phyloP scores from a whole-genome alignment of 1,140 invertebrate genomes.

The Panagrolaimus sp. region DNA sequence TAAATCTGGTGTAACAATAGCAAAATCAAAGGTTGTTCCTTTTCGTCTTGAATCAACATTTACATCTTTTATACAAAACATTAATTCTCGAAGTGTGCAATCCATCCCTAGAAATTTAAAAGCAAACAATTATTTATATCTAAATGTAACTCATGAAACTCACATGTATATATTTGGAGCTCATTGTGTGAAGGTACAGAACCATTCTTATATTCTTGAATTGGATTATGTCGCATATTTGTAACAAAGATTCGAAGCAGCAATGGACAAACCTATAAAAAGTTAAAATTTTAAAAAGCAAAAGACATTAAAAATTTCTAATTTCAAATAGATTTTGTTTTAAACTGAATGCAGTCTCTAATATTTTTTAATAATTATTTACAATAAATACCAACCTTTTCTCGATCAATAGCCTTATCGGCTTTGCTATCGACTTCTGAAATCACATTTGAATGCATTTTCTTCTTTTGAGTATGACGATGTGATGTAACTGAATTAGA shows the following conservation, averaged over 20 bases:
- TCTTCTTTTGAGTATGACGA: background rate
- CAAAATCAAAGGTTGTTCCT: constrained; percentile 97
- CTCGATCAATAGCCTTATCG: constrained; percentile 49
- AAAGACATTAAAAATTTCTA: too few species aligned
- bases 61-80: constrained; percentile 89
- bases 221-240: constrained; percentile 80
- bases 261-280: constrained; percentile 80
- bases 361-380: constrained; percentile 14
- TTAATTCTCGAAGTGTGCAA: constrained; percentile 89
- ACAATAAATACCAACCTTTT: constrained; percentile 54
- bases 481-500: too few species aligned
- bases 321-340: too few species aligned
- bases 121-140: constrained; percentile 82
- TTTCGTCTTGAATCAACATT: constrained; percentile 88
- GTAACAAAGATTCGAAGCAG: constrained; percentile 85
- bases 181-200: constrained; percentile 83
- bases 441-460: constrained; percentile 30
- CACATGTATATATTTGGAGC: constrained; percentile 85
- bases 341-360: too few species aligned
- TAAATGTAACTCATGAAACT: constrained; percentile 71
- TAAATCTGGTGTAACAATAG: constrained; percentile 75
- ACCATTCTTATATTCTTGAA: constrained; percentile 81
- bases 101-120: constrained; percentile 64
- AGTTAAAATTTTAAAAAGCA: too few species aligned
- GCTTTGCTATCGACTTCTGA: constrained; percentile 45